A percentile compares a stretch with the other conserved stretches of the same genome.
These are phyloP conservation scores for Notamacropus eugenii DNA, from an alignment of 2,797 vertebrate species.

Conservation along the genomic window DNA sequence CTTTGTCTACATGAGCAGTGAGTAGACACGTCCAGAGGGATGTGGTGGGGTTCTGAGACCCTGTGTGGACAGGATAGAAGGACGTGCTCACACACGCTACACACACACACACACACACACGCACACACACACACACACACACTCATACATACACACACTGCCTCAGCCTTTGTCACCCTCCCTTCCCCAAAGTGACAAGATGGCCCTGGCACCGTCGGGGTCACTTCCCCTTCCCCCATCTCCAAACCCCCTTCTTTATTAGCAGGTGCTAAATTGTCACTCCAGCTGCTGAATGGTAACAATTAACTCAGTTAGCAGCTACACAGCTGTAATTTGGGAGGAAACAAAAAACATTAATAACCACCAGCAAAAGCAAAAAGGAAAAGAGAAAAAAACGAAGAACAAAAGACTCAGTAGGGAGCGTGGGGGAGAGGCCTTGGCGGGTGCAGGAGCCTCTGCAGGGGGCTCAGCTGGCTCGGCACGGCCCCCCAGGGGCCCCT, in stretches of 20 bases:
- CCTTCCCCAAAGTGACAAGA: conserved; percentile 17
- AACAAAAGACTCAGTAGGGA: conserved; percentile 55
- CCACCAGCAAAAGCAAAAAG: conserved; percentile 66
- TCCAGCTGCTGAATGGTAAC: conserved; percentile 83
- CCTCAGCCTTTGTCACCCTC: conserved; percentile 41
- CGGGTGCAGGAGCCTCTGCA: accelerated
- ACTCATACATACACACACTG: not conserved
- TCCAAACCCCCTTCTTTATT: conserved; percentile 68
- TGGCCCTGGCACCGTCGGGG: conserved; percentile 54
- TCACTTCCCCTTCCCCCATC: conserved; percentile 69
- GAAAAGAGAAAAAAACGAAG: conserved; percentile 50
- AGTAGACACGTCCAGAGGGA: not conserved
- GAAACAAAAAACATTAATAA: conserved; percentile 85
- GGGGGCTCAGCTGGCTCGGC: no score
- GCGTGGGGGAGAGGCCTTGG: not conserved
- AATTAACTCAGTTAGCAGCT: conserved; percentile 84
- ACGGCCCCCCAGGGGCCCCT: no score
- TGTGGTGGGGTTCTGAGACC: not conserved
- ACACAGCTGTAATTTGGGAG: conserved; percentile 86
- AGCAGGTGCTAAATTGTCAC: conserved; percentile 84
- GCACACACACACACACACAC: not conserved
- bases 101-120: not conserved
- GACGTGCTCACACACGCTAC: not conserved
- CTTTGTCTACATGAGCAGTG: no score
- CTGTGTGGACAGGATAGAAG: not conserved